Conservation (phyloP, 2,888 invertebrate genomes). For the Rhingia campestris region DNA sequence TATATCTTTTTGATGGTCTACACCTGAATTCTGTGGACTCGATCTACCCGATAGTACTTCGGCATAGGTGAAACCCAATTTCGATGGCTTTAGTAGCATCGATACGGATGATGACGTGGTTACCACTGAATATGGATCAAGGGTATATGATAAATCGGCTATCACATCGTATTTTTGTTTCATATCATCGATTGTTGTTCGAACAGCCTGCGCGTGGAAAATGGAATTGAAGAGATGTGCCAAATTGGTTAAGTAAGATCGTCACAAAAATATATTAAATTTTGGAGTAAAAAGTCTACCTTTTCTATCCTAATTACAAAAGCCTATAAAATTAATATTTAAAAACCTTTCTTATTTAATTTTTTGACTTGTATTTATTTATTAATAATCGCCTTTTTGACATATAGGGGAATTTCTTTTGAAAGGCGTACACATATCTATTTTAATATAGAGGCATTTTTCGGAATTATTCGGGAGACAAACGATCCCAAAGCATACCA, state of each 20-base stretch:
- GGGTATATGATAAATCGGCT: conserved; percentile 87
- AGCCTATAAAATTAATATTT: conserved; percentile 12
- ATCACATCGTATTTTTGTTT: conserved; percentile 89
- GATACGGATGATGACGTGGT: conserved; percentile 83
- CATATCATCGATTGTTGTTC: conserved; percentile 86
- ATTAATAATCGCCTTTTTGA: conserved; percentile 30
- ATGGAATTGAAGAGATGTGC: conserved; percentile 82
- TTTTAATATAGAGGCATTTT: conserved; percentile 4
- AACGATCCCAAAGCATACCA: conserved; percentile 23
- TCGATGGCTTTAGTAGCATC: conserved; percentile 82
- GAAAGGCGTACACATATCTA: conserved; percentile 27
- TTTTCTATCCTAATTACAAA: conserved; percentile 51
- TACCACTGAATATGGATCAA: conserved; percentile 88
- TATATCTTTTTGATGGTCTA: conserved; percentile 70
- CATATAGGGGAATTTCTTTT: conserved; percentile 28
- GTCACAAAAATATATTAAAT: conserved; percentile 59
- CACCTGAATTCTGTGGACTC: conserved; percentile 80
- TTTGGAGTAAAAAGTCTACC: conserved; percentile 54
- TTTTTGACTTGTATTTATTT: conserved; percentile 47
- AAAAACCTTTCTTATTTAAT: conserved; percentile 38
- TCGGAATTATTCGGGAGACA: conserved; percentile 53
- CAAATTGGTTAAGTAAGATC: conserved; percentile 82
- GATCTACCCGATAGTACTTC: conserved; percentile 88
- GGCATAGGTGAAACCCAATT: conserved; percentile 85
- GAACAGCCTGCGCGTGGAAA: conserved; percentile 82